phyloP scores from a whole-genome alignment of 1,140 invertebrate species.

The Alviniconcha marisindica region DNA sequence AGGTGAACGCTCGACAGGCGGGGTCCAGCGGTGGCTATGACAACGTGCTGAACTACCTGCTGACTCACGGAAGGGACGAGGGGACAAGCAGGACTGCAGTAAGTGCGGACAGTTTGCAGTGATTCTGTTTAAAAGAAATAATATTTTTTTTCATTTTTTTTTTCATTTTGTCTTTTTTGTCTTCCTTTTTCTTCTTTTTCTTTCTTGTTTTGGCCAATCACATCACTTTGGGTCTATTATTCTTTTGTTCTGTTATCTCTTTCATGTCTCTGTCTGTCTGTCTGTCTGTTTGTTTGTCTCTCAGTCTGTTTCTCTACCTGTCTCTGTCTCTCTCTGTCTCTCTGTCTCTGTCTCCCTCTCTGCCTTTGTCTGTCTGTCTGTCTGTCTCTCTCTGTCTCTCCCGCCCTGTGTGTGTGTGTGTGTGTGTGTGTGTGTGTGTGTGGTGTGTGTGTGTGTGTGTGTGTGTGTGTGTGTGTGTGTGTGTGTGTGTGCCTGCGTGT shows the following conservation, averaged over 20 bases:
- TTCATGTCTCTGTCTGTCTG: not conserved
- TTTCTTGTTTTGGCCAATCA: not conserved
- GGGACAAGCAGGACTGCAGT: not conserved
- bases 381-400: not conserved
- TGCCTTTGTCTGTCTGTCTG: not conserved
- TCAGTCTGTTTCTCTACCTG: not conserved
- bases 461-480: not conserved
- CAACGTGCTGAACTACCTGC: slow-evolving; percentile 49
- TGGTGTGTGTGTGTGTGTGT: not conserved
- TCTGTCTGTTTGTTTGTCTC: not conserved
- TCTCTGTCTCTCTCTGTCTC: not conserved
- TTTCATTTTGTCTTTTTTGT: too few species aligned
- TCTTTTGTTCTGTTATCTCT: too few species aligned
- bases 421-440: not conserved
- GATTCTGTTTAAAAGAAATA: not conserved
- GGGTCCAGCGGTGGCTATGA: slow-evolving; percentile 24
- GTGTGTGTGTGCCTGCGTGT: not conserved
- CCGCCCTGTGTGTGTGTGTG: too few species aligned
- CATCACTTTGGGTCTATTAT: not conserved
- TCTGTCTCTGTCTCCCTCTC: not conserved
- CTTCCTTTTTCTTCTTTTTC: not conserved
- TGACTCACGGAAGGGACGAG: slow-evolving; percentile 29
- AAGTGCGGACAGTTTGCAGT: not conserved
- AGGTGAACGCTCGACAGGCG: slow-evolving; percentile 40
- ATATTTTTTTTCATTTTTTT: not conserved